Base-by-base conservation (phyloP, 2,113 vertebrate genomes). In the Cyprinus carpio region DNA sequence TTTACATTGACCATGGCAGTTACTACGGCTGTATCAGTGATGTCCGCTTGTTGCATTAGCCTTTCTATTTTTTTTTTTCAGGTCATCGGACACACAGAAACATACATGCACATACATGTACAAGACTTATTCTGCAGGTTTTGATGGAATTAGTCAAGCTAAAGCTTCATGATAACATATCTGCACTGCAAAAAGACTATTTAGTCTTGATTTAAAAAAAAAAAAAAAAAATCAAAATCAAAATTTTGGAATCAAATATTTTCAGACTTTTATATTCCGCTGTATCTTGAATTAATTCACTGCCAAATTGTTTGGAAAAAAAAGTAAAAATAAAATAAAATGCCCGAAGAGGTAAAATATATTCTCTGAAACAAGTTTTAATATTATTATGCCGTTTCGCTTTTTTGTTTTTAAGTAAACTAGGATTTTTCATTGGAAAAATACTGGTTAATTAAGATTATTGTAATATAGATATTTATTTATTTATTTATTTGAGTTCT, bases 1-100 rank as follows among this genome's bases (percentile, higher is more conserved):
- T 77, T 82, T 82, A 82, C 80, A 82, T 31, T 46, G 40, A 40
- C 40, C 62, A 54, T 31, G 49, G 46, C 75, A 77, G 75, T 77
- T 77, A 18, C 34, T 40, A 71, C 4, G 67, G 34, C 34, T 71
- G 34, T 51, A 18, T 77, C 75, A 18, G 18, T 56, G 46, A 51
- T 20, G n/a, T 51, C 15, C 25, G 18, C 15, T 20, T 31, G 6
- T 7, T 40, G 18, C 27, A 56, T 77, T 54, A 54, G 49, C 25
- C 27, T 77, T 27, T 27, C 23, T 20, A 9, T 79, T 79, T 79
- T 64, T 80, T 76, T 78, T 40, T 64, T 60, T 46, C 15, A 64
- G 37, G 58, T 80, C 37, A 46, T 37, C 40, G 37, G 10, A 72
- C 31, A 25, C 18, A 83, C 67, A 80, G 18, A 78, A 46, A 27